Percentiles rank a stretch among this genome's conserved stretches.
Evolutionary conservation across 2,113 vertebrate genomes (phyloP).

Genomic region (Hydropotes inermis): DNA sequence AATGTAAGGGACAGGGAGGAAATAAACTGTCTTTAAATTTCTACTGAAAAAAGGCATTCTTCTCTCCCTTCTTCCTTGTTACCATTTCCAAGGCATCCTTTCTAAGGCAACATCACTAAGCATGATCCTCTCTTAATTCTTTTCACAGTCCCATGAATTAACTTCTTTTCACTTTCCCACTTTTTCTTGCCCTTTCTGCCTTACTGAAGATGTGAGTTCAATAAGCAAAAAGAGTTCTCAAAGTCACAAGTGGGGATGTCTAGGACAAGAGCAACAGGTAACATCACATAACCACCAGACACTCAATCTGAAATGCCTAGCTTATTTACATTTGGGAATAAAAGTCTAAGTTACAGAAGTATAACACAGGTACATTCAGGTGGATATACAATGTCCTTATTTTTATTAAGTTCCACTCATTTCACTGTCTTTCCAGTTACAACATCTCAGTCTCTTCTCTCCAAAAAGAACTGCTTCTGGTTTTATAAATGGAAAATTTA

Average conservation of each 20-base stretch:
- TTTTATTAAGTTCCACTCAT: conserved; percentile 1
- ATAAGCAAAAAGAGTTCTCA: neutral
- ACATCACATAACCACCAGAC: neutral
- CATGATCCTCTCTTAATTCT: neutral
- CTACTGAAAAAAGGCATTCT: neutral
- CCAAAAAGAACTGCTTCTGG: conserved; percentile 7
- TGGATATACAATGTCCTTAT: neutral
- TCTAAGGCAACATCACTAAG: neutral
- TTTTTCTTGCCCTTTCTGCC: neutral
- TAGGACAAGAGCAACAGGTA: neutral
- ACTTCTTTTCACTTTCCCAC: neutral
- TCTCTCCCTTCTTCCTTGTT: neutral
- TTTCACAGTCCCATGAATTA: neutral
- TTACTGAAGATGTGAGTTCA: conserved; percentile 12
- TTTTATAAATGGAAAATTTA: neutral
- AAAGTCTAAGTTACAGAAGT: neutral
- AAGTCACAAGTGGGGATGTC: neutral
- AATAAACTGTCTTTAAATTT: neutral
- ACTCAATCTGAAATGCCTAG: neutral
- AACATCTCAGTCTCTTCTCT: neutral
- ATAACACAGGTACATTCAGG: neutral
- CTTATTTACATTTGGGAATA: neutral
- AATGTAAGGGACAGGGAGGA: neutral
- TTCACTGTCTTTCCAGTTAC: neutral
- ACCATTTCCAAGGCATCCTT: neutral